Base-by-base conservation (phyloP, 2,888 invertebrate species). In the Euproctis similis region DNA sequence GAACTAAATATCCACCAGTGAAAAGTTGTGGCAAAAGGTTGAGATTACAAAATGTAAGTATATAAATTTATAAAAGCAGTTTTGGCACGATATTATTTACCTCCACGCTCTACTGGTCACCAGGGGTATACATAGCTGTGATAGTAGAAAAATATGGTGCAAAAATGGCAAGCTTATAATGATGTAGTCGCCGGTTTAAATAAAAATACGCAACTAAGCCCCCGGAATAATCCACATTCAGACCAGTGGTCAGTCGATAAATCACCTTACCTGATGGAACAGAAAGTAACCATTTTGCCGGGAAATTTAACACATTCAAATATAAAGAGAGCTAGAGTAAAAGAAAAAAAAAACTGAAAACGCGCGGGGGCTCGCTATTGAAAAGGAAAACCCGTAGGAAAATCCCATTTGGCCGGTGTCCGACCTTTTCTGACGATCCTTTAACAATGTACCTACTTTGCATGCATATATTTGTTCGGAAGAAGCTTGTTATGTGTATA, bases 271-370 rank as follows among this genome's bases (percentile, higher is more conserved):
- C 54, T 55, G 37, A 57, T 13, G 17, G 8, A n/a, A 57, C 62
- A 68, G 21, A 21, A 66, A 75, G 70, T 71, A 68, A 58, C 67
- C 62, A 71, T 70, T 70, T 81, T 76, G 21, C 74, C 80, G 62
- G 66, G 55, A 77, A 80, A 82, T 82, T 81, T 77, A 80, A 78
- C 80, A 67, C 76, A 71, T 74, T 70, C 65, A 62, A 54, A 66
- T 40, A 46, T 33, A 49, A 41, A 50, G 41, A 39, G 41, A 22
- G 31, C 27, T n/a, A 49, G 48, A 39, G 31, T 8, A 40, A 49
- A 49, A n/a, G n/a, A n/a, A n/a, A n/a, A n/a, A n/a, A n/a, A n/a
- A n/a, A n/a, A n/a, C n/a, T n/a, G n/a, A n/a, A 44, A 44, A 35
- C 17, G 50, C n/a, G n/a, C 14, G 51, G 53, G 47, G 42, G 39